Base-by-base conservation (phyloP, 2,888 invertebrate species). In the Hetaerina titia region DNA sequence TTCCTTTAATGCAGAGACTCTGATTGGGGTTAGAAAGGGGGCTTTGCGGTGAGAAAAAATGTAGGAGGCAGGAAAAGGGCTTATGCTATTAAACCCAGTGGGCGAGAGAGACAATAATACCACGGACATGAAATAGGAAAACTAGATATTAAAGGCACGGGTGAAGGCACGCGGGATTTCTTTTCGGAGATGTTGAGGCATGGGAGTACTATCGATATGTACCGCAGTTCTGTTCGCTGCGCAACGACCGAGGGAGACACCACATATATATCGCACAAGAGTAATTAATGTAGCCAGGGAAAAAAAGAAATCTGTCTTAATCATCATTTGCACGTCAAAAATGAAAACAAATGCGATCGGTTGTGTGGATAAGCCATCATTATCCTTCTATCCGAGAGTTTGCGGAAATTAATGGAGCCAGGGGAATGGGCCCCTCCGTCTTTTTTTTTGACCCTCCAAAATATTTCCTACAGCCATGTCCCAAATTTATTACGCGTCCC, bases 261-360 rank as follows among this genome's bases (percentile, higher is more conserved):
- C n/a, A 5, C 7, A 4, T 25, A 58, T 6, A 90, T 15, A 25
- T 17, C 45, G 63, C 31, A 60, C 60, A 63, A 69, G 69, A 92
- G 92, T 69, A 92, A 92, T 92, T 63, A 64, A 90, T 63, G 92
- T 31, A 9, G 31, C 31, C 31, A 31, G 81, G 63, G 69, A 92
- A 69, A 17, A 13, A 11, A 31, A 64, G 45, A 90, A 69, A 74
- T 92, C 22, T 69, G 92, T 92, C 92, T 69, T 92, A 92, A 92
- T 74, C 92, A 92, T 57, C 69, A 57, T 56, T 90, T 90, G 19
- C 63, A 64, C 63, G 63, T 74, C 92, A 92, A 64, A 92, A 92
- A 92, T 69, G 92, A 92, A 92, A 92, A 92, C 69, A 74, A 92
- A 92, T 69, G 92, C 56, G 92, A 92, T 92, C 92, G 57, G 89